Evolutionary conservation across 2,888 invertebrate genomes (phyloP).

Genomic region (Dorcus hopei): DNA sequence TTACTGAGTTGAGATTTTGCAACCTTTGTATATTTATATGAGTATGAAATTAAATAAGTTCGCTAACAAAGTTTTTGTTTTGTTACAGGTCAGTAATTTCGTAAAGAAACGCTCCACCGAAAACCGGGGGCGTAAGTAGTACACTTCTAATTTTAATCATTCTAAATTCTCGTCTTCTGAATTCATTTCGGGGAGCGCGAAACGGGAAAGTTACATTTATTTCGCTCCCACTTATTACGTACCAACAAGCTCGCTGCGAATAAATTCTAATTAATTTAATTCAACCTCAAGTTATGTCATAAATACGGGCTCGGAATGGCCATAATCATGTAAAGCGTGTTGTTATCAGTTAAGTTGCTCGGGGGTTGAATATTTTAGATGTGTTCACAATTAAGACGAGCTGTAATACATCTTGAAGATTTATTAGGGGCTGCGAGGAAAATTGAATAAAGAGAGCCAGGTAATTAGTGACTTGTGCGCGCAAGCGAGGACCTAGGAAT

Average conservation of each 20-base stretch:
- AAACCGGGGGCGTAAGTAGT: too few species aligned
- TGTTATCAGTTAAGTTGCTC: background rate
- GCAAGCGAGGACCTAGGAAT: slow-evolving; percentile 34
- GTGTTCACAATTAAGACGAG: slow-evolving; percentile 24
- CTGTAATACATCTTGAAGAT: slow-evolving; percentile 26
- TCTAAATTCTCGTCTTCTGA: too few species aligned
- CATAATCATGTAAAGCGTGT: background rate
- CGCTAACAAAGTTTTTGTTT: too few species aligned
- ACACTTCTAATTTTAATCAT: too few species aligned
- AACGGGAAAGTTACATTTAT: slow-evolving; percentile 5
- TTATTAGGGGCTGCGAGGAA: slow-evolving; percentile 29
- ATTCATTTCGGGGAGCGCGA: too few species aligned
- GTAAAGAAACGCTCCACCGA: too few species aligned
- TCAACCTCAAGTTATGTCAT: background rate
- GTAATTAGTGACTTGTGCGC: slow-evolving; percentile 41
- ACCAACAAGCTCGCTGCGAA: slow-evolving; percentile 15
- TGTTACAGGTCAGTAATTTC: too few species aligned
- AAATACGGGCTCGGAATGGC: background rate
- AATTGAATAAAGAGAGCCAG: slow-evolving; percentile 41
- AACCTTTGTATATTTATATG: too few species aligned
- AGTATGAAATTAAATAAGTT: too few species aligned
- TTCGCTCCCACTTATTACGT: slow-evolving; percentile 14
- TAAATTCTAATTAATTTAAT: slow-evolving; percentile 21
- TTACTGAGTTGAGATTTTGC: too few species aligned
- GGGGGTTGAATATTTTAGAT: slow-evolving; percentile 17